Evolutionary conservation across 2,888 invertebrate genomes (phyloP).

Genomic region (Pharmacophagus antenor): DNA sequence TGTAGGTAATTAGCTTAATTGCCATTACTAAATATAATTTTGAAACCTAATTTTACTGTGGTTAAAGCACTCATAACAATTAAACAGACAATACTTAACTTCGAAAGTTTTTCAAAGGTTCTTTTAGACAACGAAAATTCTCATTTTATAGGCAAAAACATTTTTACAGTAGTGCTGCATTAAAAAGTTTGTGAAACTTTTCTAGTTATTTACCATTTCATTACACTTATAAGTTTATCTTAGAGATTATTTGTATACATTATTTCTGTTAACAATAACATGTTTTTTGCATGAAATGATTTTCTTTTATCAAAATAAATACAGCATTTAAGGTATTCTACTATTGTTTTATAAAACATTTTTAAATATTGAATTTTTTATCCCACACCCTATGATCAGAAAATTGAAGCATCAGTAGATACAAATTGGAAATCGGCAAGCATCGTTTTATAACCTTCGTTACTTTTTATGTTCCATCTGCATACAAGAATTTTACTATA

Average conservation of each 20-base stretch:
- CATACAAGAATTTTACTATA: not conserved
- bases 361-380: too few relatives aligned
- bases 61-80: not conserved
- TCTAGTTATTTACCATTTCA: conserved; percentile 2
- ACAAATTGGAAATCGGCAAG: too few relatives aligned
- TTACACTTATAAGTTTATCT: not conserved
- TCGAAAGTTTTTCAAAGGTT: not conserved
- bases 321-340: not conserved
- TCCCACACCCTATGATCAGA: too few relatives aligned
- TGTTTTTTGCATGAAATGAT: not conserved
- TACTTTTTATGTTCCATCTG: too few relatives aligned
- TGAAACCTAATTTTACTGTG: too few relatives aligned
- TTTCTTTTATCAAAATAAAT: too few relatives aligned
- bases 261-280: not conserved
- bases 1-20: not conserved
- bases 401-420: too few relatives aligned
- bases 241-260: not conserved
- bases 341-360: not conserved
- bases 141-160: not conserved
- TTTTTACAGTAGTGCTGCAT: not conserved
- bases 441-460: too few relatives aligned
- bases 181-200: not conserved
- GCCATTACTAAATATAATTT: not conserved
- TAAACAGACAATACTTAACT: not conserved
- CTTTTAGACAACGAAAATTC: not conserved